These are phyloP conservation scores for Periphyllus acericola DNA, from an alignment of 2,888 invertebrate species.

Conservation along the genomic window DNA sequence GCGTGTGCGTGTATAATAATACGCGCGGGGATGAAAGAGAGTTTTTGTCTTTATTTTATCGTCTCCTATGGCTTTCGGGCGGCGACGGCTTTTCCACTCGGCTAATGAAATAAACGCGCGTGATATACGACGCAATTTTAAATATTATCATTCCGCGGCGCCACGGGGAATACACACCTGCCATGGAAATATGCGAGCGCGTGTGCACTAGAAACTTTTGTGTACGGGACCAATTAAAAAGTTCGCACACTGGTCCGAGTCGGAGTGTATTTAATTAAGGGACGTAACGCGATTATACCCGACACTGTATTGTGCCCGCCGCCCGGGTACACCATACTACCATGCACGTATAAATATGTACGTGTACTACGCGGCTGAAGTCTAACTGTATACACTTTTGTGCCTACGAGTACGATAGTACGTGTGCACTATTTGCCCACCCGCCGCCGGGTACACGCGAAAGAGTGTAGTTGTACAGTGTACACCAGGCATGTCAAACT, in stretches of 20 bases:
- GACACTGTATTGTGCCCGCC: not conserved
- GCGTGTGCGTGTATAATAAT: not conserved
- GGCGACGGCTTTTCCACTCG: slow-evolving; percentile 14
- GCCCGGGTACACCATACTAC: too few species aligned
- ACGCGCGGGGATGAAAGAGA: not conserved
- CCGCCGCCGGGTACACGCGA: not conserved
- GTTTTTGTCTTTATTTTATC: slow-evolving; percentile 60
- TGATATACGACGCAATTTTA: slow-evolving; percentile 61
- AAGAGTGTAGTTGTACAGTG: too few species aligned
- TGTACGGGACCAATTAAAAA: slow-evolving; percentile 52
- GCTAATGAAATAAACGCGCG: slow-evolving; percentile 61
- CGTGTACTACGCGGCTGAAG: not conserved
- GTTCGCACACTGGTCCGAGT: slow-evolving; percentile 26
- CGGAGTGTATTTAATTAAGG: slow-evolving; percentile 46
- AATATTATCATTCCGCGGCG: slow-evolving; percentile 60
- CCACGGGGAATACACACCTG: slow-evolving; percentile 56
- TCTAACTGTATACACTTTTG: not conserved
- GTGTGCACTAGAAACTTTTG: not conserved
- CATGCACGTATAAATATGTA: too few species aligned
- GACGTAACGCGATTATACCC: slow-evolving; percentile 35
- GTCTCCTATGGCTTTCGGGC: slow-evolving; percentile 42
- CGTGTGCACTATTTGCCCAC: too few species aligned
- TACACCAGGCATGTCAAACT: too few species aligned
- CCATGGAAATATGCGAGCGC: slow-evolving; percentile 10
- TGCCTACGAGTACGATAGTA: not conserved